A percentile compares a stretch with the other conserved stretches of the same genome.
phyloP scores from a whole-genome alignment of 2,797 vertebrate genomes.

The Masticophis lateralis region DNA sequence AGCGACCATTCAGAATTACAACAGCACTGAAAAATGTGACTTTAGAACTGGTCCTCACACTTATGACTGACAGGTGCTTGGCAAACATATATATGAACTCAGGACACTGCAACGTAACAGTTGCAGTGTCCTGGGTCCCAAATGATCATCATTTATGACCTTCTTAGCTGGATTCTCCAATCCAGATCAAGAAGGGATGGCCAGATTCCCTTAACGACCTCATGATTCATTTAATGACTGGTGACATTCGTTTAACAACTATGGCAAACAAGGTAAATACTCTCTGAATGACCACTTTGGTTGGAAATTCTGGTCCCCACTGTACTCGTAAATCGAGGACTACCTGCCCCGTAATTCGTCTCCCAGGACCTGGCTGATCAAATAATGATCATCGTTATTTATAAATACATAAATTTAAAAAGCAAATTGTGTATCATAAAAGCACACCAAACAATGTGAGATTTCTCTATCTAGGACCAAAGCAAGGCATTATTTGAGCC shows the following conservation, averaged over 20 bases:
- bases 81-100: no score
- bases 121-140: background rate
- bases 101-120: no score
- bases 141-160: background rate
- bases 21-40: no score
- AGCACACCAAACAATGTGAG: background rate
- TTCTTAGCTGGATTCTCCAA: background rate
- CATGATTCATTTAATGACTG: background rate
- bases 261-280: background rate
- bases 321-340: no score
- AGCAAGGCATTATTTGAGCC: background rate
- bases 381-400: no score
- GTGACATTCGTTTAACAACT: background rate
- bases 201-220: background rate
- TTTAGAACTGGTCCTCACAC: background rate
- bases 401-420: background rate
- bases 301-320: background rate
- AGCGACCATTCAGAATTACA: no score
- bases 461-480: background rate
- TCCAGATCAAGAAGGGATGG: background rate
- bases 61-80: background rate
- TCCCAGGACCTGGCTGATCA: background rate
- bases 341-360: background rate
- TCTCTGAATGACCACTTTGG: background rate
- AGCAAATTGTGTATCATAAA: background rate